Conservation (phyloP, 2,888 invertebrate species). For the Cantharis flavilabris region DNA sequence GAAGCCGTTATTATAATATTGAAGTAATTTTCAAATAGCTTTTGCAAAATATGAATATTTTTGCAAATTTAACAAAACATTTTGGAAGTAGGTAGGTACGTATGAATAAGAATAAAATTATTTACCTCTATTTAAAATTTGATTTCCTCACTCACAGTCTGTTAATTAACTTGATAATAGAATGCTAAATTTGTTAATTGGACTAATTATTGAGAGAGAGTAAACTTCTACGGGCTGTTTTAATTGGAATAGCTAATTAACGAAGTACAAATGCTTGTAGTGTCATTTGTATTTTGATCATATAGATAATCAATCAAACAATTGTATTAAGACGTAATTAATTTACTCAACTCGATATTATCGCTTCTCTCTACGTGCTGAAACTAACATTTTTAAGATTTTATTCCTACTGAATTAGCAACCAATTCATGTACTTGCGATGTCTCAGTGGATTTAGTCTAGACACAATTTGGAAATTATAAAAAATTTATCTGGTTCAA, state of each 20-base stretch:
- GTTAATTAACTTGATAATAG: background rate
- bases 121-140: background rate
- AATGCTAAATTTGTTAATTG: background rate
- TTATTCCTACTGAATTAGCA: background rate
- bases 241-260: background rate
- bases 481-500: background rate
- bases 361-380: background rate
- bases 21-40: background rate
- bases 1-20: background rate
- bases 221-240: background rate
- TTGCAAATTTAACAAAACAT: background rate
- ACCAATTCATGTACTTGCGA: background rate
- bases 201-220: background rate
- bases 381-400: background rate
- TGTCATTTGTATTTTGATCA: background rate
- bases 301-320: background rate
- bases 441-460: background rate
- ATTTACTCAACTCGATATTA: background rate
- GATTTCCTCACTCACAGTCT: background rate
- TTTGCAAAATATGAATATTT: background rate
- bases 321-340: background rate
- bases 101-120: background rate
- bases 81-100: background rate
- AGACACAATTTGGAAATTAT: background rate
- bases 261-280: background rate